Evolutionary conservation across 1,140 invertebrate genomes (phyloP), one percentile per base, ranked within the genome.

Genomic region (Drosophila fuyamai): DNA sequence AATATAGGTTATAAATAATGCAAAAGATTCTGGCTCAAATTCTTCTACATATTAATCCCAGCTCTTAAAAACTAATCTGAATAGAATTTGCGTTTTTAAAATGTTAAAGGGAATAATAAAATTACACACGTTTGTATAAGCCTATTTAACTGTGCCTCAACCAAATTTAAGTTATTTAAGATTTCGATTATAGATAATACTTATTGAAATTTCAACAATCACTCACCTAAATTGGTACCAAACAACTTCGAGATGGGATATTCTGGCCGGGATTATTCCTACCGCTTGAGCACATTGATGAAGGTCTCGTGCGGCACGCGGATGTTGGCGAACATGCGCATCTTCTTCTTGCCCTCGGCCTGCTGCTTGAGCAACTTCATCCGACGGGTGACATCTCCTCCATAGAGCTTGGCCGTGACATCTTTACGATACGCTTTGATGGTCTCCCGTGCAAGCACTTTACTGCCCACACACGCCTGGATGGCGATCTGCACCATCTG

Each of bases 371-470:
- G 92, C 18, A 99, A 93, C 92, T 99, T 99, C 93, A 95, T 97
- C 91, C 96, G 95, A 78, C 98, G 94, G 0, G 97, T 97, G 5
- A 98, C 94, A 93, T 99, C 98, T 50, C 98, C 98, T 16, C 98
- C 98, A 92, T 98, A 98, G 93, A 97, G 94, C 95, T 98, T 99
- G 58, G 96, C 96, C 13, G 97, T 96, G 1, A 99, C 98, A 93
- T 99, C 97, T 93, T 99, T 99, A 79, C 96, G 94, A 66, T 95
- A 96, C 0, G 98, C 94, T 92, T 97, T 97, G 8, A 99, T 94
- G 55, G 95, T 97, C 94, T 98, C 97, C 79, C 98, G 94, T 0
- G 97, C 96, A 4, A 98, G 81, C 0, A 99, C 94, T 93, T 97
- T 98, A 18, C 94, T 94, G n/a, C 95, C 95, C 0, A 98, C 95